Base-by-base conservation (phyloP, 2,113 vertebrate species). In the Pedionomus torquatus region DNA sequence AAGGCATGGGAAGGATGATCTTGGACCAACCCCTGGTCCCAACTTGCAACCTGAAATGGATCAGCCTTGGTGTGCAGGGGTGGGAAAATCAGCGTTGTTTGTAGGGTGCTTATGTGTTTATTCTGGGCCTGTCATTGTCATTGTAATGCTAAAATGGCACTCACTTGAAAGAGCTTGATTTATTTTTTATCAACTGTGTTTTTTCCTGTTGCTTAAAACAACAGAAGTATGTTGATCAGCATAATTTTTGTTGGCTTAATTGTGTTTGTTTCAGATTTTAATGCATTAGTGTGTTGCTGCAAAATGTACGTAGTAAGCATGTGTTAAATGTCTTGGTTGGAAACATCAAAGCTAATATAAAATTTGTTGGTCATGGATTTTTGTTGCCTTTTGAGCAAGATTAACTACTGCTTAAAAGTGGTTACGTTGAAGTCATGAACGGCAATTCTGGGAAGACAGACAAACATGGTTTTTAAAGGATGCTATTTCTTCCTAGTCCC, bases 141-240 rank as follows among this genome's bases (percentile, higher is more conserved):
- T 8, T 0, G 0, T 46, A 49, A n/a, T 63, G 44, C 60, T 52
- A 49, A 83, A 93, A 51, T 0, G 7, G 24, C 11, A 13, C 70
- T 83, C 26, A 13, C 55, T 78, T 58, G 17, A 31, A 71, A 65
- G 54, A 80, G 25, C 35, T 86, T 58, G 11, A 64, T 51, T 80
- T 13, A n/a, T 74, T 69, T 44, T 51, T 66, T 13, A 17, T 64
- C 30, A 44, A 20, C 39, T 46, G 23, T 66, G 39, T 48, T 86
- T 4, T 94, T 95, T 74, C 8, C 7, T 87, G 93, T 75, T 68
- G 17, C 64, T 43, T 79, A 1, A 52, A 49, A 41, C 37, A 66
- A 17, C 43, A 70, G 39, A 87, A 92, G 41, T 37, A 35, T 52
- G 20, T 54, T 24, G 51, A 78, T 68, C 7, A 31, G 68, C 37